Evolutionary conservation across 2,797 vertebrate species (phyloP).

Genomic region (Streptopelia turtur): DNA sequence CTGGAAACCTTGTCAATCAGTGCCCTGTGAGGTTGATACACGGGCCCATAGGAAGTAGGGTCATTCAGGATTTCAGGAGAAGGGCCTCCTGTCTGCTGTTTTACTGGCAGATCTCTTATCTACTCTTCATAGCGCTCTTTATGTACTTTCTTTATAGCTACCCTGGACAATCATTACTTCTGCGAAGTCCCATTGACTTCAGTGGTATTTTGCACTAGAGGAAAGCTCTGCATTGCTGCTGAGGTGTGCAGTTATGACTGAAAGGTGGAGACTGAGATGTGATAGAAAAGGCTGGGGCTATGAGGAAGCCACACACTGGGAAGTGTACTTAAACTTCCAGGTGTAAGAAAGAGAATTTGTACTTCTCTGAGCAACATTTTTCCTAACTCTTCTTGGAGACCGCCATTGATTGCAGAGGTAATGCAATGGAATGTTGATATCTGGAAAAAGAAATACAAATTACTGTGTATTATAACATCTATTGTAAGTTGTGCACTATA

Average conservation of each 20-base stretch:
- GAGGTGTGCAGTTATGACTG: not conserved
- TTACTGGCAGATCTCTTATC: not conserved
- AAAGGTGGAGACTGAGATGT: not conserved
- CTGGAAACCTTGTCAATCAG: not conserved
- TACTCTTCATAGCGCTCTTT: too few species aligned
- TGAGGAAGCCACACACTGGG: not conserved
- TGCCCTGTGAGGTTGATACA: not conserved
- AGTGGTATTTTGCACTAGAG: not conserved
- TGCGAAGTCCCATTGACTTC: rapidly evolving
- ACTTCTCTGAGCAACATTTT: not conserved
- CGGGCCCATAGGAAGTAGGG: rapidly evolving
- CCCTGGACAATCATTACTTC: not conserved
- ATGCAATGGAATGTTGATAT: not conserved
- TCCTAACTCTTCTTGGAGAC: not conserved
- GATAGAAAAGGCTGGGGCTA: not conserved
- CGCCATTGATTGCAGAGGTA: not conserved
- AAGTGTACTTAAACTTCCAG: not conserved
- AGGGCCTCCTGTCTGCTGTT: not conserved
- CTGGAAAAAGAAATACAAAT: not conserved
- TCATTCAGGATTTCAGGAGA: not conserved
- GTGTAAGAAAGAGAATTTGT: not conserved
- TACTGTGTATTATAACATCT: not conserved
- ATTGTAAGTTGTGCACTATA: not conserved
- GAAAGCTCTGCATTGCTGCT: not conserved
- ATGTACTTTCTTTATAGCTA: not conserved